phyloP scores from a whole-genome alignment of 2,888 invertebrate genomes.

The Cryptops parisi region DNA sequence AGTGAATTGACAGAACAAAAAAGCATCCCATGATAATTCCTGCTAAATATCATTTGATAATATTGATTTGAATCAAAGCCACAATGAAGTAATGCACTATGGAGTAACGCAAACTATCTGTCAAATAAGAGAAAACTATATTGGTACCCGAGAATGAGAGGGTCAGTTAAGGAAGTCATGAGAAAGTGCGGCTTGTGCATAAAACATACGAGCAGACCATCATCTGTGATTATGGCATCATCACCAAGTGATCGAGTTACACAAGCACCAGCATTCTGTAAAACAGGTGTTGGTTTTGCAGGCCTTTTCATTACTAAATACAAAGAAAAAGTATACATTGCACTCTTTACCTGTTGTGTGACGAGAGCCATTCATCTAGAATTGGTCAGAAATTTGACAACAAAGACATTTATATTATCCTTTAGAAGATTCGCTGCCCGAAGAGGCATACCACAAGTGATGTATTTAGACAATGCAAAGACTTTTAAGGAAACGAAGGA shows the following conservation, averaged over 20 bases:
- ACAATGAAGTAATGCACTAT: background rate
- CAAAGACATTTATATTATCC: background rate
- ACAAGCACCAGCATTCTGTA: background rate
- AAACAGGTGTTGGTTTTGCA: constrained; percentile 4
- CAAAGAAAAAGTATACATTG: background rate
- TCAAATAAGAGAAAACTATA: background rate
- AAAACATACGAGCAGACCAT: background rate
- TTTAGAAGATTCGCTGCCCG: background rate
- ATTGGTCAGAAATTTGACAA: background rate
- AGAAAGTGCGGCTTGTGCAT: background rate
- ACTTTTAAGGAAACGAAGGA: background rate
- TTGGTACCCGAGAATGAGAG: background rate
- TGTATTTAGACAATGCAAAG: background rate
- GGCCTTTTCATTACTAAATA: background rate
- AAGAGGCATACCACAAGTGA: background rate
- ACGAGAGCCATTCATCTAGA: background rate
- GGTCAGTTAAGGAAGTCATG: background rate
- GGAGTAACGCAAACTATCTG: background rate
- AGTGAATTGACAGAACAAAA: too few relatives aligned
- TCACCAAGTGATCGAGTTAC: background rate
- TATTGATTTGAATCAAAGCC: too few relatives aligned
- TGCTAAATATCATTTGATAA: too few relatives aligned
- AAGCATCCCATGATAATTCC: too few relatives aligned
- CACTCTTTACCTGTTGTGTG: background rate
- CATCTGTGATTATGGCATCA: background rate